Conservation (phyloP, 1,140 invertebrate species). For the Drosophila nannoptera region DNA sequence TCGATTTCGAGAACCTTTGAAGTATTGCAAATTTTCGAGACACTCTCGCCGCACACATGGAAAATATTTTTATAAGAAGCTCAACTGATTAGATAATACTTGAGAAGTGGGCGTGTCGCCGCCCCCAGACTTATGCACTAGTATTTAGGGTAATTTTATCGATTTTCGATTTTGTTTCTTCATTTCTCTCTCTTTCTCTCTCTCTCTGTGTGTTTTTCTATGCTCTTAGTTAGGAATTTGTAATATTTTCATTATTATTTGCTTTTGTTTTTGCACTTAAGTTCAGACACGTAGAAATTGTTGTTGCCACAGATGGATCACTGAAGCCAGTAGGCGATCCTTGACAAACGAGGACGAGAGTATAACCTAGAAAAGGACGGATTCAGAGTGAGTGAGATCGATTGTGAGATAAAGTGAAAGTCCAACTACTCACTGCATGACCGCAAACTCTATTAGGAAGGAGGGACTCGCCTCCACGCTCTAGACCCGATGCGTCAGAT, state of each 20-base stretch:
- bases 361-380: background rate
- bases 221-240: slow-evolving; percentile 66
- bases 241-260: too few species aligned
- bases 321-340: slow-evolving; percentile 10
- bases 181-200: too few species aligned
- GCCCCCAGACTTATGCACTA: slow-evolving; percentile 37
- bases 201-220: background rate
- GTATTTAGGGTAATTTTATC: slow-evolving; percentile 10
- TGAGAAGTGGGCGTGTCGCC: slow-evolving; percentile 59
- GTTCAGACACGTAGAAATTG: slow-evolving; percentile 23
- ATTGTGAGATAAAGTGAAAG: too few species aligned
- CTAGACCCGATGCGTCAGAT: slow-evolving; percentile 81
- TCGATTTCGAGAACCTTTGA: too few species aligned
- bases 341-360: background rate
- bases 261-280: slow-evolving; percentile 26
- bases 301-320: slow-evolving; percentile 6
- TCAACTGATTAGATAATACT: slow-evolving; percentile 59
- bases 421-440: slow-evolving; percentile 4
- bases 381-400: background rate
- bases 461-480: background rate
- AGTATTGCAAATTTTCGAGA: slow-evolving; percentile 4
- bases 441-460: background rate
- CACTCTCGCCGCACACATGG: slow-evolving; percentile 13
- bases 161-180: too few species aligned
- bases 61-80: slow-evolving; percentile 11